These are phyloP conservation scores for Parotocinclus haroldoi DNA, from an alignment of 2,797 vertebrate genomes.

Conservation along the genomic window DNA sequence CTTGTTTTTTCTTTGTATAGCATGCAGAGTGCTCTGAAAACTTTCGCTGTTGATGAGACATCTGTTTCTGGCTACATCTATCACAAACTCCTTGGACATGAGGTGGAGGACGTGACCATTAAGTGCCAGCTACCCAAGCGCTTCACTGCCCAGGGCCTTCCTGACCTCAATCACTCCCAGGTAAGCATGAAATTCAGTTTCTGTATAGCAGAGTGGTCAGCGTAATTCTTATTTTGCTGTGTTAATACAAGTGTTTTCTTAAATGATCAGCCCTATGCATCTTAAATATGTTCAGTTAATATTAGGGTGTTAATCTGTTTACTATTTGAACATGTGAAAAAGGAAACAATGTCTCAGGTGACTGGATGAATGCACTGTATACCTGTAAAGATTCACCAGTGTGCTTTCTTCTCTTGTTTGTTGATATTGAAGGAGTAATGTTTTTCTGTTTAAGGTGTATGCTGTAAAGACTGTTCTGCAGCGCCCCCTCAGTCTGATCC, in stretches of 20 bases:
- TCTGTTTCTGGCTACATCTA: slow-evolving; percentile 98
- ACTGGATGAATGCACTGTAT: too few species aligned
- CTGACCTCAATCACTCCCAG: slow-evolving; percentile 98
- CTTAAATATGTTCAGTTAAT: too few species aligned
- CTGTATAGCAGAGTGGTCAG: not conserved
- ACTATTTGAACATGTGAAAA: too few species aligned
- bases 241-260: too few species aligned
- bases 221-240: not conserved
- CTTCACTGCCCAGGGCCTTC: slow-evolving; percentile 96
- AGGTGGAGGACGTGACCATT: slow-evolving; percentile 96
- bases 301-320: too few species aligned
- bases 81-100: slow-evolving; percentile 94
- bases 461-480: slow-evolving; percentile 92
- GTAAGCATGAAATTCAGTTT: slow-evolving; percentile 59
- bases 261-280: too few species aligned
- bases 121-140: slow-evolving; percentile 99
- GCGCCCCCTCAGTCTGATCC: slow-evolving; percentile 94
- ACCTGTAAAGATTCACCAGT: too few species aligned
- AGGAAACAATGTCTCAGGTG: too few species aligned
- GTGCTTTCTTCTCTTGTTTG: not conserved
- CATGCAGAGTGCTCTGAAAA: slow-evolving; percentile 98
- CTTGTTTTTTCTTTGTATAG: slow-evolving; percentile 57
- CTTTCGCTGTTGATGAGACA: slow-evolving; percentile 95
- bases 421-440: not conserved
- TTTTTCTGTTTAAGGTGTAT: slow-evolving; percentile 62